Evolutionary conservation across 2,113 vertebrate genomes (phyloP), one percentile per base, ranked within the genome.

Genomic region (Brienomyrus brachyistius): DNA sequence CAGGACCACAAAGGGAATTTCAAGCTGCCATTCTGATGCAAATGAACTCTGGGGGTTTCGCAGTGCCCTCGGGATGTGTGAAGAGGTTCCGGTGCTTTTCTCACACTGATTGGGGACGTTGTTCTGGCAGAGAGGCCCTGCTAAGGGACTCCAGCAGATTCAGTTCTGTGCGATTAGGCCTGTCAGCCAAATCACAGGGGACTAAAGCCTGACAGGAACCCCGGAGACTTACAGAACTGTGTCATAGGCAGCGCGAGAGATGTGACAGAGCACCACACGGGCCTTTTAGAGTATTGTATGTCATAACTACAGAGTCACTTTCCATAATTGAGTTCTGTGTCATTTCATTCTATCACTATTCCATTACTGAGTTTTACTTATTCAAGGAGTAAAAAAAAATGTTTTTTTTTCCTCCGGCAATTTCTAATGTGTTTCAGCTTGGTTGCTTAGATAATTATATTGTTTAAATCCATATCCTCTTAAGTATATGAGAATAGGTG

Each of bases 11-110:
- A 93, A 91, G 90, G 90, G 89, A 91, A 90, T 91, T 93, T 92
- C 90, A 93, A 93, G 89, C 90, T 80, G 48, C 91, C 89, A 93
- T 95, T 95, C 88, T 93, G 40, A 95, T 95, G 94, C 90, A 93
- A 95, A 95, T 94, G 1, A 91, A 91, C 59, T 51, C 59, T 21
- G 31, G 5, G 88, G 92, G 91, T 91, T 90, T 88, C 82, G 89
- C 89, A 87, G 92, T 92, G 92, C 92, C 9, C 91, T 90, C 91
- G 91, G 86, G 92, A 92, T 91, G 91, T 90, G 91, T 92, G 90
- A 91, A 89, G 90, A 86, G 90, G 89, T 91, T 90, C 83, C 87
- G 82, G 84, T 21, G 87, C 83, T 88, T 54, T 90, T 17, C 91
- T 92, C 66, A 90, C 66, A 90, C 66, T 8, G 89, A 90, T 88